phyloP scores from a whole-genome alignment of 1,140 invertebrate genomes.

The Bombus impatiens region DNA sequence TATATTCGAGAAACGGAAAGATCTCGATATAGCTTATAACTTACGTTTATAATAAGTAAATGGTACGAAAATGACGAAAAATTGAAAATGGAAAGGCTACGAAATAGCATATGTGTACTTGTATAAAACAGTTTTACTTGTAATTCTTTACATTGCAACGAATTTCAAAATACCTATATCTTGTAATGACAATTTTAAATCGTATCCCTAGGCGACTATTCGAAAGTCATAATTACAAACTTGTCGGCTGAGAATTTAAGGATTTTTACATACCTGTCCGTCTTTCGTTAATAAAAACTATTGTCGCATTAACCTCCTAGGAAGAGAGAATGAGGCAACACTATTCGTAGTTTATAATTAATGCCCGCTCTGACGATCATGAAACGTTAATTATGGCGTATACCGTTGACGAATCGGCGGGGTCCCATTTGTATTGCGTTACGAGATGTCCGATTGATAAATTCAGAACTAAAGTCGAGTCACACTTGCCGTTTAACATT shows the following conservation, averaged over 20 bases:
- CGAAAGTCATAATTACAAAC: slow-evolving; percentile 3
- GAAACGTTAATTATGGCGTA: slow-evolving; percentile 45
- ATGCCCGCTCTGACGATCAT: slow-evolving; percentile 20
- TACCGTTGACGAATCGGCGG: slow-evolving; percentile 3
- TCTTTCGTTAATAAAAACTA: neutral
- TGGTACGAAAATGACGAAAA: neutral
- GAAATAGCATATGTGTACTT: no score
- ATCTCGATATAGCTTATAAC: no score
- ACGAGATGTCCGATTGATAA: slow-evolving; percentile 21
- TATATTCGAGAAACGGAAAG: neutral
- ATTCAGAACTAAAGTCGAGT: slow-evolving; percentile 36
- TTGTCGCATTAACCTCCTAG: neutral
- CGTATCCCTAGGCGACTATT: neutral
- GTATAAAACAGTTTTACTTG: no score
- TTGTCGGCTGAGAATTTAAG: neutral
- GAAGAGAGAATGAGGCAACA: neutral
- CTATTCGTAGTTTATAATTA: slow-evolving; percentile 32
- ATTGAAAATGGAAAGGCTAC: neutral
- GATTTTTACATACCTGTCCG: neutral
- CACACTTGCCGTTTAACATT: slow-evolving; percentile 40
- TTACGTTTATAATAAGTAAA: no score
- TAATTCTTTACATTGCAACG: no score
- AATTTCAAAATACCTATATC: no score
- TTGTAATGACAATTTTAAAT: no score
- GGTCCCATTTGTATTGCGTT: neutral